Percentiles rank a stretch among this genome's conserved stretches.
Evolutionary conservation across 2,888 invertebrate genomes (phyloP).

Genomic region (Leptinotarsa juncta): DNA sequence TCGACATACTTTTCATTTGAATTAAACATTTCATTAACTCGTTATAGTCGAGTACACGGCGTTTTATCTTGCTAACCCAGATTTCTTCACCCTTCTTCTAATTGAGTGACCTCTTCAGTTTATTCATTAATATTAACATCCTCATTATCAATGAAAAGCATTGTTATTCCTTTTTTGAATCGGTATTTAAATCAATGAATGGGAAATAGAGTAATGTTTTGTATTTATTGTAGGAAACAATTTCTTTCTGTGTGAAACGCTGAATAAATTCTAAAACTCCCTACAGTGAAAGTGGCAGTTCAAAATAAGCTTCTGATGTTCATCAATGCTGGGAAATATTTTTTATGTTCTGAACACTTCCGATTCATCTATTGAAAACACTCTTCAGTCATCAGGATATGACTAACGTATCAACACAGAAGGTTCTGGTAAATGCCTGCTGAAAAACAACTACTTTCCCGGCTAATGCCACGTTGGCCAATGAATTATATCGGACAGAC

Average conservation of each 20-base stretch:
- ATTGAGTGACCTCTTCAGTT: constrained; percentile 6
- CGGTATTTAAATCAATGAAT: background rate
- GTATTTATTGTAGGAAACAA: too few relatives aligned
- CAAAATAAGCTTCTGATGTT: too few relatives aligned
- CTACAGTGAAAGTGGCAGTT: background rate
- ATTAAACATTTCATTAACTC: background rate
- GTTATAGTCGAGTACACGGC: background rate
- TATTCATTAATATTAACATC: constrained; percentile 1
- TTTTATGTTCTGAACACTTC: too few relatives aligned
- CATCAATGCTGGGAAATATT: too few relatives aligned
- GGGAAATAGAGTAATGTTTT: background rate
- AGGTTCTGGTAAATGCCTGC: too few relatives aligned
- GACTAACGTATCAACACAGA: background rate
- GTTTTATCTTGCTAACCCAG: background rate
- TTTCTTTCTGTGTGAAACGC: background rate
- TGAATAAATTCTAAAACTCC: too few relatives aligned
- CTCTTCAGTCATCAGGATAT: too few relatives aligned
- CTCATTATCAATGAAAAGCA: constrained; percentile 14
- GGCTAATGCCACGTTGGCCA: too few relatives aligned
- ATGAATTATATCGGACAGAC: too few relatives aligned
- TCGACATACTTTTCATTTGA: constrained; percentile 1
- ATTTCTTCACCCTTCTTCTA: background rate
- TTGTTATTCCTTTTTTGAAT: background rate
- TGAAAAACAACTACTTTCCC: too few relatives aligned
- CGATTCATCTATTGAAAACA: too few relatives aligned